Base-by-base conservation (phyloP, 2,888 invertebrate genomes). In the Dynastes grantii region DNA sequence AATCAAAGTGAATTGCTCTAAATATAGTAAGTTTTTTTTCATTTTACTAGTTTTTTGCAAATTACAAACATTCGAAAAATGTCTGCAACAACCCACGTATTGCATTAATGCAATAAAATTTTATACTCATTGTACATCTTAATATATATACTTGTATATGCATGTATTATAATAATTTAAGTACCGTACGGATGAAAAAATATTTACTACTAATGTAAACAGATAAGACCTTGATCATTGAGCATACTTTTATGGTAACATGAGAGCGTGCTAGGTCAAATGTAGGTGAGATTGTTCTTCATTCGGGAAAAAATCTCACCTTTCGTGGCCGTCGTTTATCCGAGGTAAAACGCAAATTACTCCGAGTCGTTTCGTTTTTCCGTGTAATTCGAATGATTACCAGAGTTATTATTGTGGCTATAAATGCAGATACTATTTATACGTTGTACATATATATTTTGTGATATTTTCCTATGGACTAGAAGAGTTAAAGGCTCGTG, bases 201-300 rank as follows among this genome's bases (percentile, higher is more conserved):
- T 73, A 73, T 58, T 40, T 61, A 73, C 40, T 73, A 16, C 11
- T 40, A 58, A 58, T 40, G 40, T 73, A 73, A 73, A 73, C 58
- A 58, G 73, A 73, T 22, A 73, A 27, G 73, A 73, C 73, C 73
- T 73, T 73, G 73, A 73, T 40, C 40, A 40, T 16, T 73, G 58
- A 73, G 73, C n/a, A 27, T 58, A 58, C 45, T 40, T 73, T 73
- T 73, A 73, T 58, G 58, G 73, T 45, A 73, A 73, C 73, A 40
- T 58, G 58, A 58, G 51, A 68, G 22, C 27, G 58, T n/a, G 37
- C 53, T 73, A 58, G 73, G 73, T 73, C 73, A 61, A 58, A 58
- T 32, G 73, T 73, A 73, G 73, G 73, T 73, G 73, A 73, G 58
- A 73, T 73, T 73, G 73, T 40, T 73, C 73, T 73, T 73, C 73